These are phyloP conservation scores for Hemaris fuciformis DNA, from an alignment of 2,888 invertebrate species.

Conservation along the genomic window DNA sequence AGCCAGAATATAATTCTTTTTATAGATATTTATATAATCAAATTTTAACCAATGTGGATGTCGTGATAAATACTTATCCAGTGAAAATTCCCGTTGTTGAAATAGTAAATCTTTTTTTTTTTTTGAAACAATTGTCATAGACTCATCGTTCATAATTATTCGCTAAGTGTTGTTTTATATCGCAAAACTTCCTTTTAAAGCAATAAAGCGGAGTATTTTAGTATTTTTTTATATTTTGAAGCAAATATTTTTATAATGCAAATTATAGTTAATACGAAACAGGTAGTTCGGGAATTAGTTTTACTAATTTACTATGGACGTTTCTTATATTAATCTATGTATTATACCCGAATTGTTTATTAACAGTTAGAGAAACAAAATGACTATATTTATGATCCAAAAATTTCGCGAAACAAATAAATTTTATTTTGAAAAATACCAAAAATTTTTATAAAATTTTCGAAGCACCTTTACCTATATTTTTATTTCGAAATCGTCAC, in stretches of 20 bases:
- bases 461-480: background rate
- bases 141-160: too few species aligned
- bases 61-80: background rate
- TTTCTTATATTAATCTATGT: background rate
- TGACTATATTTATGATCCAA: background rate
- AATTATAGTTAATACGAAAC: too few species aligned
- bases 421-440: background rate
- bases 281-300: background rate
- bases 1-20: constrained; percentile 77
- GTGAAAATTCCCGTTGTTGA: background rate
- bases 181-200: background rate
- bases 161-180: too few species aligned
- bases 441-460: constrained; percentile 12
- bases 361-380: background rate
- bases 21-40: constrained; percentile 55
- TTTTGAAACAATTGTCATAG: too few species aligned
- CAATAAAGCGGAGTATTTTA: background rate
- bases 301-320: constrained; percentile 8
- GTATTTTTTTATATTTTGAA: background rate
- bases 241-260: background rate
- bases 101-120: background rate
- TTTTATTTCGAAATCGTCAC: background rate
- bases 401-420: background rate
- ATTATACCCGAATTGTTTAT: background rate
- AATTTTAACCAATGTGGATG: constrained; percentile 64